These are phyloP conservation scores for Lasioglossum oenotherae DNA, from an alignment of 2,888 invertebrate genomes.

Conservation along the genomic window DNA sequence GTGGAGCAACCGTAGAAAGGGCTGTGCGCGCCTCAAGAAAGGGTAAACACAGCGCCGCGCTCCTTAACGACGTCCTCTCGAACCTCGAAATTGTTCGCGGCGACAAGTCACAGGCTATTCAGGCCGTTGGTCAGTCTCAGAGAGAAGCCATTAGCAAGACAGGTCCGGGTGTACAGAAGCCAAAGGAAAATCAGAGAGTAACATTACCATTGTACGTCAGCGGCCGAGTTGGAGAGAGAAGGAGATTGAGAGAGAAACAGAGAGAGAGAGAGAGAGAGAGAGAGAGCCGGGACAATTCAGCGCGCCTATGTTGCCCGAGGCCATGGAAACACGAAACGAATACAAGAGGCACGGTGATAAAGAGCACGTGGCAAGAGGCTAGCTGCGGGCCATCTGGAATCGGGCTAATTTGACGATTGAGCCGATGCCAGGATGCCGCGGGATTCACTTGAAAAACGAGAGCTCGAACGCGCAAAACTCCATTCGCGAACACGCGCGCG, in stretches of 20 bases:
- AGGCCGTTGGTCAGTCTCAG: conserved; percentile 31
- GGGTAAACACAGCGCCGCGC: conserved; percentile 30
- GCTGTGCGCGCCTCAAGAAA: conserved; percentile 9
- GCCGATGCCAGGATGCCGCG: conserved; percentile 61
- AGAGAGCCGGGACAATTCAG: conserved; percentile 32
- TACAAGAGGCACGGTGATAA: conserved; percentile 58
- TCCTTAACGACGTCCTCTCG: conserved; percentile 57
- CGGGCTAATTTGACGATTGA: conserved; percentile 70
- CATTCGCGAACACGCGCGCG: background rate
- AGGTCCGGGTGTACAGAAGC: conserved; percentile 18
- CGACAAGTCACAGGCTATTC: conserved; percentile 40
- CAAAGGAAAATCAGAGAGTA: conserved; percentile 55
- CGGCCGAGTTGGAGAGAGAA: conserved; percentile 17
- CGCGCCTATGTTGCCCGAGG: conserved; percentile 46
- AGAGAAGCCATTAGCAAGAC: conserved; percentile 54
- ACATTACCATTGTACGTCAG: conserved; percentile 46
- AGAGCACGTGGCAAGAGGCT: conserved; percentile 64
- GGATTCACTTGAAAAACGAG: conserved; percentile 41
- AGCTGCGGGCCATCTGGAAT: conserved; percentile 68
- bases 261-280: background rate
- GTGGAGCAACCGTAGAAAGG: conserved; percentile 33
- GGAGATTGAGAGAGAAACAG: background rate
- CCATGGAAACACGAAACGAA: conserved; percentile 55
- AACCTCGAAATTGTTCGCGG: conserved; percentile 45
- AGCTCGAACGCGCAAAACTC: background rate